Percentiles rank a stretch among this genome's conserved stretches.
Conservation (phyloP, 2,888 invertebrate genomes). For the Phyllotreta cruciferae region DNA sequence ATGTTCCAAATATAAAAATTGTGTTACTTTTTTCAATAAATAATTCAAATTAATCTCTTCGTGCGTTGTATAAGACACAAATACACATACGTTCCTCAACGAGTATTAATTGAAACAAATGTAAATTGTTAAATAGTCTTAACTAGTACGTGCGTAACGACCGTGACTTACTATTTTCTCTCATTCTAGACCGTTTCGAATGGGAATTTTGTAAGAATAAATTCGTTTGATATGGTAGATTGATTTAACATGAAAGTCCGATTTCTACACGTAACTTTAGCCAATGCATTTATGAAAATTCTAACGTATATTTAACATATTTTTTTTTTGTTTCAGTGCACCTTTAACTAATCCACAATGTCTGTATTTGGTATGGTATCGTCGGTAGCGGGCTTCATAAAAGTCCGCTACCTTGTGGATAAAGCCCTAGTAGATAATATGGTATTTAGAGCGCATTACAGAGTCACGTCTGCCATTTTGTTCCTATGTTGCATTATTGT, state of each 20-base stretch:
- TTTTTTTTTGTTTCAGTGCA: constrained; percentile 13
- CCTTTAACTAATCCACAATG: constrained; percentile 62
- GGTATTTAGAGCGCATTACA: constrained; percentile 88
- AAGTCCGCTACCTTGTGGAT: constrained; percentile 87
- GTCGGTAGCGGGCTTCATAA: constrained; percentile 88
- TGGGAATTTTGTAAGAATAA: neutral
- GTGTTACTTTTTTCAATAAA: too few species aligned
- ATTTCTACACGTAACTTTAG: too few species aligned
- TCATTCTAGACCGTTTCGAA: neutral
- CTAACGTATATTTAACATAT: too few species aligned
- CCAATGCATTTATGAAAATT: neutral
- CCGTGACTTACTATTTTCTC: constrained; percentile 1
- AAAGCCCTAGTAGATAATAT: constrained; percentile 90
- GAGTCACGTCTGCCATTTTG: constrained; percentile 84
- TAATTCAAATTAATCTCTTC: too few species aligned
- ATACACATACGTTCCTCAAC: too few species aligned
- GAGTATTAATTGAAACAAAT: constrained; percentile 1
- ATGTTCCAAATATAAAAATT: too few species aligned
- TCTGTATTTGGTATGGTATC: constrained; percentile 85
- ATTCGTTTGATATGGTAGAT: too few species aligned
- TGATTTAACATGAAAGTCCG: too few species aligned
- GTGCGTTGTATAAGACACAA: too few species aligned
- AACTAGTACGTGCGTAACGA: constrained; percentile 3
- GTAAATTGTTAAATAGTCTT: constrained; percentile 8
- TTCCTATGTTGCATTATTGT: constrained; percentile 88